Evolutionary conservation across 2,797 vertebrate species (phyloP).

Genomic region (Myoxocephalus aenaeus): DNA sequence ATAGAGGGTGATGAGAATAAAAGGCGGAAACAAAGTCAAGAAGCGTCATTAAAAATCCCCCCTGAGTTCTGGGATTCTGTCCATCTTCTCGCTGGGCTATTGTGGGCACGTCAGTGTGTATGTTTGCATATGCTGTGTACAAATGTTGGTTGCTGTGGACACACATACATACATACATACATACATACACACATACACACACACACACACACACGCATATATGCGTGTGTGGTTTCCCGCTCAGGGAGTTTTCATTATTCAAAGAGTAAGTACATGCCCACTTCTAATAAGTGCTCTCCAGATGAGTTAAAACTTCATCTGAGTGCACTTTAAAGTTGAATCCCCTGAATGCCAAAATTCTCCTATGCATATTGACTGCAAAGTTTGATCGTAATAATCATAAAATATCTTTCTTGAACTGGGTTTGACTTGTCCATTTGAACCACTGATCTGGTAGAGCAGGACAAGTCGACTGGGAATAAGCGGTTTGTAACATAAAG

Average conservation of each 20-base stretch:
- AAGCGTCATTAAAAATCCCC: conserved; percentile 47
- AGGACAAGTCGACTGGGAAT: neutral
- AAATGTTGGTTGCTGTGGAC: neutral
- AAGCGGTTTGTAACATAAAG: neutral
- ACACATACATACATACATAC: too few relatives aligned
- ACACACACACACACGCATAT: too few relatives aligned
- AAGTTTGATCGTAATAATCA: conserved; percentile 18
- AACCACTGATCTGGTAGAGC: neutral
- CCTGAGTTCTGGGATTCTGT: conserved; percentile 29
- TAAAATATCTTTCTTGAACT: neutral
- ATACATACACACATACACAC: too few relatives aligned
- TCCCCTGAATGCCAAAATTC: conserved; percentile 47
- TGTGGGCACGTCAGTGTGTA: conserved; percentile 12
- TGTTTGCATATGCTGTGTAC: conserved; percentile 26
- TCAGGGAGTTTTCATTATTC: conserved; percentile 56
- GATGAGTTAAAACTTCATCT: conserved; percentile 60
- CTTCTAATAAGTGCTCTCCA: conserved; percentile 70
- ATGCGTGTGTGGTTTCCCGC: conserved; percentile 1
- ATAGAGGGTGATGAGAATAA: conserved; percentile 25
- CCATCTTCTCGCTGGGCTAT: conserved; percentile 27
- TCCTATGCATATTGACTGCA: conserved; percentile 1
- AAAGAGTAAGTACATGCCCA: conserved; percentile 51
- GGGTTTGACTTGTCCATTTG: neutral
- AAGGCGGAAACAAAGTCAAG: conserved; percentile 37
- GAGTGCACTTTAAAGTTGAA: conserved; percentile 62